Percentiles rank a stretch among this genome's conserved stretches.
phyloP scores from a whole-genome alignment of 2,797 vertebrate species.

The Myiothlypis chrysogaster region DNA sequence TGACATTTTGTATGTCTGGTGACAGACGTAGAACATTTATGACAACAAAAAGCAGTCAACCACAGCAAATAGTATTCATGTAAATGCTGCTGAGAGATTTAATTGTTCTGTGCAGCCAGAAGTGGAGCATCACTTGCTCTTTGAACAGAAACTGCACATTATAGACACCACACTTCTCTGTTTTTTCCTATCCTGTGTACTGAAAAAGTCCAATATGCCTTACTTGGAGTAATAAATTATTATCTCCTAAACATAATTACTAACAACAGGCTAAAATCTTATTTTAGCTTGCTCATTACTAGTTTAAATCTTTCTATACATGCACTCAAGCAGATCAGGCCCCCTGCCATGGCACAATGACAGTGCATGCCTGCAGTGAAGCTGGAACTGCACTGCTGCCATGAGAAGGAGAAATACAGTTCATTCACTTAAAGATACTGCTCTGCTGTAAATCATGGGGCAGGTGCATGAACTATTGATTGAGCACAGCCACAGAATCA shows the following conservation, averaged over 20 bases:
- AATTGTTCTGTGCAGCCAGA: background rate
- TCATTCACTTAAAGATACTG: background rate
- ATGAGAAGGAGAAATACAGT: background rate
- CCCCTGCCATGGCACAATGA: background rate
- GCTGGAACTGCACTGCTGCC: background rate
- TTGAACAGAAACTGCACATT: background rate
- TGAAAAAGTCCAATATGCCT: background rate
- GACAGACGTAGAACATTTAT: slow-evolving; percentile 2
- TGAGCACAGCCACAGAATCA: background rate
- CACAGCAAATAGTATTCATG: background rate
- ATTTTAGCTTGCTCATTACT: background rate
- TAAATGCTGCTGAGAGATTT: background rate
- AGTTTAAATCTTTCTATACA: background rate
- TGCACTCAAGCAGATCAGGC: background rate
- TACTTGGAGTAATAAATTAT: background rate
- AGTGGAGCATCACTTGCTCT: background rate
- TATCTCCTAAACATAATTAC: background rate
- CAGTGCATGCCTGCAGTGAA: background rate
- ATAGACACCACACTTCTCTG: background rate
- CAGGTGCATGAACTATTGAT: background rate
- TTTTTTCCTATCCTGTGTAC: background rate
- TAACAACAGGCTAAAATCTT: background rate
- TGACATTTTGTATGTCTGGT: background rate
- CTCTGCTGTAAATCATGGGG: background rate
- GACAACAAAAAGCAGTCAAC: background rate